Percentiles rank a stretch among this genome's conserved stretches.
Conservation (phyloP, 2,888 invertebrate genomes). For the Pyrgus malvae region DNA sequence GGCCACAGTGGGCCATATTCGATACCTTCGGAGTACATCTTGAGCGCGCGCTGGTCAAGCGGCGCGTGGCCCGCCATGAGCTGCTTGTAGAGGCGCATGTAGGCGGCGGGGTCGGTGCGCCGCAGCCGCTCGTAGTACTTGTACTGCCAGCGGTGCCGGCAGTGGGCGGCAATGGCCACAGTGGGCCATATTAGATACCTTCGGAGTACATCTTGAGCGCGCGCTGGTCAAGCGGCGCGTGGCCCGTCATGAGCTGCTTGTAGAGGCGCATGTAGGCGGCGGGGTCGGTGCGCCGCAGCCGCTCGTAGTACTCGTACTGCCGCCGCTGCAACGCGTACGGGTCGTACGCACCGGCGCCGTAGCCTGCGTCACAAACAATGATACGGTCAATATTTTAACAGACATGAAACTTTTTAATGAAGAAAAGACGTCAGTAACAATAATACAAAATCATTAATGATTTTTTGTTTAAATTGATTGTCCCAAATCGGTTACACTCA, state of each 20-base stretch:
- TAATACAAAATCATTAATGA: no score
- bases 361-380: slow-evolving; percentile 19
- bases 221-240: slow-evolving; percentile 39
- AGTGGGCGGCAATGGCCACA: no score
- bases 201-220: slow-evolving; percentile 42
- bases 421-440: no score
- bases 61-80: slow-evolving; percentile 74
- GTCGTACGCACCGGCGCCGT: slow-evolving; percentile 48
- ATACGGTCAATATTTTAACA: no score
- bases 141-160: slow-evolving; percentile 85
- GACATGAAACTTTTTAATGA: no score
- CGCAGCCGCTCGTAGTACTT: slow-evolving; percentile 81
- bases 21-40: slow-evolving; percentile 40
- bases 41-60: slow-evolving; percentile 42
- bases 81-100: slow-evolving; percentile 89
- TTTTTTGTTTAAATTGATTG: no score
- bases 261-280: slow-evolving; percentile 90
- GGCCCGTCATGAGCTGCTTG: slow-evolving; percentile 84
- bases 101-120: slow-evolving; percentile 88
- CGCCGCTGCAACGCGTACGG: slow-evolving; percentile 83
- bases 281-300: slow-evolving; percentile 88
- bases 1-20: no score
- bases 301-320: slow-evolving; percentile 89
- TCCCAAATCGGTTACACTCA: no score
- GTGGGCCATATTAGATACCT: slow-evolving; percentile 34